phyloP scores from a whole-genome alignment of 30 jellyfish, hydroid and myxozoan genomes.

The Phacellophora camtschatica region DNA sequence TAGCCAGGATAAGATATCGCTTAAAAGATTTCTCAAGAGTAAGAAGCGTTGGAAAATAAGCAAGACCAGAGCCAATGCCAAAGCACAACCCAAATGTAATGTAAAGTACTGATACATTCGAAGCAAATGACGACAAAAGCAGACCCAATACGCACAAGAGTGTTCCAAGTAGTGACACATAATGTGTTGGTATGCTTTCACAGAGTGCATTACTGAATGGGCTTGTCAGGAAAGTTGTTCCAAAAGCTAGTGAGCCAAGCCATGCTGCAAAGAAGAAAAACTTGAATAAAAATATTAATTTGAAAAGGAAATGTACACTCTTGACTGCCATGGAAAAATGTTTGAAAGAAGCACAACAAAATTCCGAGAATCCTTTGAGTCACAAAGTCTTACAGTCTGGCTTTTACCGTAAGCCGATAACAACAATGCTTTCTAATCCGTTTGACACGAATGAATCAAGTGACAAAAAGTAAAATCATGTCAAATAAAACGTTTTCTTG shows the following conservation, averaged over 20 bases:
- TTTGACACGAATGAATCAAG: no score
- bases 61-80: slow-evolving; percentile 57
- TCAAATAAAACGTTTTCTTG: no score
- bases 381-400: no score
- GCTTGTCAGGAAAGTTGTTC: slow-evolving; percentile 40
- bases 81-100: slow-evolving; percentile 53
- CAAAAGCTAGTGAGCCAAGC: slow-evolving; percentile 78
- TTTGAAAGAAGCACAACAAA: no score
- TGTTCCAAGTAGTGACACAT: slow-evolving; percentile 50
- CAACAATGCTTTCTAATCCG: no score
- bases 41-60: slow-evolving; percentile 61
- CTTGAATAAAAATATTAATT: no score
- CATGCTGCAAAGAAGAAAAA: slow-evolving; percentile 30
- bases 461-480: no score
- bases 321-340: no score
- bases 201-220: slow-evolving; percentile 50
- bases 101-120: slow-evolving; percentile 15
- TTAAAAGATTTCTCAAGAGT: slow-evolving; percentile 41
- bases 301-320: no score
- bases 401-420: no score
- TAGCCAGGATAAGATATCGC: slow-evolving; percentile 58
- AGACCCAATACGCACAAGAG: slow-evolving; percentile 51
- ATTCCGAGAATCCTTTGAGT: no score
- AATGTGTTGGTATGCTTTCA: slow-evolving; percentile 1
- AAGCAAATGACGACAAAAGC: slow-evolving; percentile 57